phyloP scores from a whole-genome alignment of 2,797 vertebrate genomes.

The Myripristis jacobus region DNA sequence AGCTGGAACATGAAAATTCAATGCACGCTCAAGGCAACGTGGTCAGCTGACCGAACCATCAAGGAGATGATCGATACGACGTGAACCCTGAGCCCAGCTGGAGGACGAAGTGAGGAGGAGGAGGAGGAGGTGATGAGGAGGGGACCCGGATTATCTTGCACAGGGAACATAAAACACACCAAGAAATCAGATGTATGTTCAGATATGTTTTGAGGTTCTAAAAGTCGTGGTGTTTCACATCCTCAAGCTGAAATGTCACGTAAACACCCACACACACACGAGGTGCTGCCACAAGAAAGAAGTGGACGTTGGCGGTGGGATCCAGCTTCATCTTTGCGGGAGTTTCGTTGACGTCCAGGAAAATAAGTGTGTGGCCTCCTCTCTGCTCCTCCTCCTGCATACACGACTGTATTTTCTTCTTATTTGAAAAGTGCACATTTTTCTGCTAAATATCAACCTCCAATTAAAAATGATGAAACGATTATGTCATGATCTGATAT shows the following conservation, averaged over 20 bases:
- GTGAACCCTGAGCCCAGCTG: not conserved
- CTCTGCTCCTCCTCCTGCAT: no score
- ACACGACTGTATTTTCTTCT: no score
- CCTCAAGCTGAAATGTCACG: not conserved
- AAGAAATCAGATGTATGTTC: not conserved
- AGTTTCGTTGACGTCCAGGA: no score
- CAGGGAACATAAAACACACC: not conserved
- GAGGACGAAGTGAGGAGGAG: not conserved
- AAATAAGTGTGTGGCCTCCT: no score
- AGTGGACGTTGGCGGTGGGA: no score
- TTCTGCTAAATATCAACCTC: no score
- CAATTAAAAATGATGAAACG: no score
- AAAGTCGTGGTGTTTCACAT: not conserved
- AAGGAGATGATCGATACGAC: not conserved
- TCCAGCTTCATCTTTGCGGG: no score
- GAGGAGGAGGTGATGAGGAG: not conserved
- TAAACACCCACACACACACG: not conserved
- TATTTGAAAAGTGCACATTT: no score
- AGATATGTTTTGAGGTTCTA: no score
- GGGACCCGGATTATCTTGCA: not conserved
- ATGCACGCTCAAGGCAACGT: not conserved
- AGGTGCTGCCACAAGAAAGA: no score
- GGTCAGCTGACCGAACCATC: not conserved
- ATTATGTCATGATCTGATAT: no score
- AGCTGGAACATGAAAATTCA: not conserved